A percentile compares a stretch with the other conserved stretches of the same genome.
Evolutionary conservation across 2,113 vertebrate species (phyloP).

Genomic region (Psittacus erithacus): DNA sequence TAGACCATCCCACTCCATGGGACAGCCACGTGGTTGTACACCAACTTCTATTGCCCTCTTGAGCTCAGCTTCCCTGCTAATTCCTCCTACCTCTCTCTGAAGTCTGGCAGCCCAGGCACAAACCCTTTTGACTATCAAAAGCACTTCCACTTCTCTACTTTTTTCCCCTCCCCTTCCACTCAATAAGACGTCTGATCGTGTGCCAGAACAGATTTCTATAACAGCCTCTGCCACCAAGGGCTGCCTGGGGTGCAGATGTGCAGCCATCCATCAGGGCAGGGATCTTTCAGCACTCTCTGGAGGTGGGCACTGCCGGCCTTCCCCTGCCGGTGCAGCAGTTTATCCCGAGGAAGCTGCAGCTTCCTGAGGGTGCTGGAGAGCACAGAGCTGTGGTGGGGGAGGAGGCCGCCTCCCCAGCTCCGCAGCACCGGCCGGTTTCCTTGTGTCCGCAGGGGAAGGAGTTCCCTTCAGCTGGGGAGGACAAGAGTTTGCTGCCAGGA

Average conservation of each 20-base stretch:
- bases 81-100: not conserved
- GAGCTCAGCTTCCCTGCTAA: not conserved
- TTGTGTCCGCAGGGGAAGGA: conserved; percentile 54
- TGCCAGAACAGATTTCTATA: not conserved
- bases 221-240: not conserved
- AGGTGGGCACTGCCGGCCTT: not conserved
- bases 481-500: not conserved
- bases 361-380: conserved; percentile 61
- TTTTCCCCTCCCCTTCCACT: not conserved
- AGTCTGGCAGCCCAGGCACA: not conserved
- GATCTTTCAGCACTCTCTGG: not conserved
- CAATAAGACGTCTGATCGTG: rapidly evolving
- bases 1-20: not conserved
- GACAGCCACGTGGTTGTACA: not conserved
- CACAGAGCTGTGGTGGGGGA: not conserved
- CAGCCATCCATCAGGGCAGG: not conserved
- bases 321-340: not conserved
- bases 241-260: not conserved
- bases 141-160: not conserved
- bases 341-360: conserved; percentile 75
- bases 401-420: not conserved
- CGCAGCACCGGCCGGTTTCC: not conserved
- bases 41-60: not conserved
- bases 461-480: conserved; percentile 9
- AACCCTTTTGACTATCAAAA: not conserved